Conservation (phyloP, 2,113 vertebrate genomes). For the Cyanoderma ruficeps region DNA sequence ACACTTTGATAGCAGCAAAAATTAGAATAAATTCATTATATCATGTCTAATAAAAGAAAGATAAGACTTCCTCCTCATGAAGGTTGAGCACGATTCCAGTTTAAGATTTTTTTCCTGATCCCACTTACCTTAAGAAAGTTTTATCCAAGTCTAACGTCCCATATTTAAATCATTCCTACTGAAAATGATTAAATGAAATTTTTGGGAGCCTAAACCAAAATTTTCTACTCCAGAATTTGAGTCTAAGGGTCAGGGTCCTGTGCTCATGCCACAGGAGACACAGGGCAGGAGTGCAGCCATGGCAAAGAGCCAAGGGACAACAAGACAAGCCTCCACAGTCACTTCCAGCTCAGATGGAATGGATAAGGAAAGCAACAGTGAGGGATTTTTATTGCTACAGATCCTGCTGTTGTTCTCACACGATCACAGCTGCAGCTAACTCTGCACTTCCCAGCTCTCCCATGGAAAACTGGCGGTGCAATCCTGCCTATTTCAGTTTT, state of each 20-base stretch:
- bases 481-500: neutral
- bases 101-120: neutral
- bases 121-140: neutral
- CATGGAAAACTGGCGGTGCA: neutral
- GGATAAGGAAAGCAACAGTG: neutral
- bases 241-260: neutral
- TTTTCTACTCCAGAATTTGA: neutral
- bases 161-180: neutral
- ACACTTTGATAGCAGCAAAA: neutral
- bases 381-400: neutral
- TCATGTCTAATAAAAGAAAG: neutral
- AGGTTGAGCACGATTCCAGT: neutral
- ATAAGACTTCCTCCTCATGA: neutral
- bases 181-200: neutral
- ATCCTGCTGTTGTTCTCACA: neutral
- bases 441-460: neutral
- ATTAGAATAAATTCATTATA: neutral
- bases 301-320: neutral
- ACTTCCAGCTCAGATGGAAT: neutral
- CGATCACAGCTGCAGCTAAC: neutral
- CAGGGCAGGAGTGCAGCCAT: neutral
- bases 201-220: neutral
- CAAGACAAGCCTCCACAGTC: neutral
- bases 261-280: neutral
- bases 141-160: neutral